phyloP scores from a whole-genome alignment of 2,888 invertebrate species.

The Carcina quercana region DNA sequence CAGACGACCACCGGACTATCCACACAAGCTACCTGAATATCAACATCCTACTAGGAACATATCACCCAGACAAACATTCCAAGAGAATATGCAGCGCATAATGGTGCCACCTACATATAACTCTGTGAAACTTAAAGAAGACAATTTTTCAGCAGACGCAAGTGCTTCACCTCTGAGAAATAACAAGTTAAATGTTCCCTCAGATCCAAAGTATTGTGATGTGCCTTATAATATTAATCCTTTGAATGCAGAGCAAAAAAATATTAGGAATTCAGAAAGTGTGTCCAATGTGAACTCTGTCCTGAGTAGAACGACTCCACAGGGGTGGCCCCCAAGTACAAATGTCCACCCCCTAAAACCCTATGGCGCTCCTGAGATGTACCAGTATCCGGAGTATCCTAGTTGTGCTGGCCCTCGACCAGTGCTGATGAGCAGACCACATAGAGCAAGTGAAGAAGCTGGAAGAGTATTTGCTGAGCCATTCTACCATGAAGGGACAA shows the following conservation, averaged over 20 bases:
- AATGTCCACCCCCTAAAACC: constrained; percentile 41
- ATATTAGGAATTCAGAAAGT: constrained; percentile 45
- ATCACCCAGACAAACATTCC: constrained; percentile 71
- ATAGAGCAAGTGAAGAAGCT: constrained; percentile 43
- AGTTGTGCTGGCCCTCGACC: constrained; percentile 50
- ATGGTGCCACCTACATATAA: constrained; percentile 59
- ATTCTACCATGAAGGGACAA: constrained; percentile 50
- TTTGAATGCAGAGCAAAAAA: constrained; percentile 53
- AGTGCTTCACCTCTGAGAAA: constrained; percentile 36
- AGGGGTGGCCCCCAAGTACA: constrained; percentile 44
- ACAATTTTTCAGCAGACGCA: constrained; percentile 37
- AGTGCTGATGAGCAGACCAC: constrained; percentile 38
- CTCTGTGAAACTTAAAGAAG: constrained; percentile 46
- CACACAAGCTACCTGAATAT: constrained; percentile 44
- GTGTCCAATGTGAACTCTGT: constrained; percentile 42
- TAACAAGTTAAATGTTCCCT: constrained; percentile 43
- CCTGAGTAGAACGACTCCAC: constrained; percentile 34
- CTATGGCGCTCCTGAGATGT: constrained; percentile 49
- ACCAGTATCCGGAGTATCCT: constrained; percentile 54
- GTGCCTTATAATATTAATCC: constrained; percentile 64
- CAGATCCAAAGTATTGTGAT: constrained; percentile 62
- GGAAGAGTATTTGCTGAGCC: constrained; percentile 46
- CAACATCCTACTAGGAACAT: constrained; percentile 58
- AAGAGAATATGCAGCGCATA: constrained; percentile 69
- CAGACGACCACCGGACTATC: constrained; percentile 52